Base-by-base conservation (phyloP, 2,888 invertebrate genomes). In the Tortricodes alternella region DNA sequence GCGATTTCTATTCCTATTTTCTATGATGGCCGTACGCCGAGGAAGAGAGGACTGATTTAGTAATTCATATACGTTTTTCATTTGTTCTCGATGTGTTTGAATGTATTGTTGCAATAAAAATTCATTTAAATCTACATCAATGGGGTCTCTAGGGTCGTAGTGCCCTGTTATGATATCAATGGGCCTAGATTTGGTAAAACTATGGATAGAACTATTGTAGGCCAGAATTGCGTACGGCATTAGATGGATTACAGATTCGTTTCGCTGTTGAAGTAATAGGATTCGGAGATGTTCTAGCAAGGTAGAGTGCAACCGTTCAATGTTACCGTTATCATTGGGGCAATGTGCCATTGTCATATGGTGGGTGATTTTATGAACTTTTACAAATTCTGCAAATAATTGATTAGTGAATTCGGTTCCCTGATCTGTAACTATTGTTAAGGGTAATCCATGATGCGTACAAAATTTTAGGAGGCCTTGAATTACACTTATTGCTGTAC, bases 391-490 rank as follows among this genome's bases (percentile, higher is more conserved):
- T 1, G 6, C 11, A 15, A 67, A 58, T 5, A 67, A 1, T 27
- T 62, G 62, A 35, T 68, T 67, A 0, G 63, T 64, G n/a, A 66
- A 68, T 48, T 68, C 66, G 1, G 63, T 41, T 1, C 64, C 67
- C 7, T 60, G 41, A 19, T 70, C 66, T 2, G 65, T 62, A 0
- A 62, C 44, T 21, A 69, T 23, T 0, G 61, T 63, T 4, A 64
- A 2, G 0, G 66, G 66, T 1, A 65, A 1, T 0, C 63, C 63
- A 39, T 67, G 66, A 29, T 70, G 67, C 0, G 66, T 63, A 11
- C 49, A 53, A 27, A 53, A 68, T 3, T 39, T 41, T 15, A 48
- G 18, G 23, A 37, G 19, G 19, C 18, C 37, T 37, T 37, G 37
- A 2, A 37, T n/a, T 9, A 37, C 5, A n/a, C 37, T 37, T 7